These are phyloP conservation scores for Myotis daubentonii DNA, from an alignment of 2,797 vertebrate species.

Conservation along the genomic window DNA sequence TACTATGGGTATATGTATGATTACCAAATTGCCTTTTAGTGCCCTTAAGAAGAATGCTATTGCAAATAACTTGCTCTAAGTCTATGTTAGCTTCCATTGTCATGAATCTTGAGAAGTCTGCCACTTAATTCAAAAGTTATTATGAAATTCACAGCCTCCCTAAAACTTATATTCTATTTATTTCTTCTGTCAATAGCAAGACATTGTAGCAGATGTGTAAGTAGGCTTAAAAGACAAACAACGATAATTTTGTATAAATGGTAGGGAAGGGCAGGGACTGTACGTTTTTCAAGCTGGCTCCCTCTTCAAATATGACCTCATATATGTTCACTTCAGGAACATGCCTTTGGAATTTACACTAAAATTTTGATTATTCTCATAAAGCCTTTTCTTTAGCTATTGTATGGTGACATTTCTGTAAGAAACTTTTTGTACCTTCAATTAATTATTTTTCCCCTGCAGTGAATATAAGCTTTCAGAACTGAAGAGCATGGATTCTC, in stretches of 20 bases:
- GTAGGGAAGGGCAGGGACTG: not conserved
- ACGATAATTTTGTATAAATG: not conserved
- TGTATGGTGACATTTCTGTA: constrained; percentile 37
- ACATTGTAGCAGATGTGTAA: not conserved
- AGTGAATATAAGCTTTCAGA: constrained; percentile 50
- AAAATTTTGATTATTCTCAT: not conserved
- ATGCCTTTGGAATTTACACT: not conserved
- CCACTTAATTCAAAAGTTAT: constrained; percentile 29
- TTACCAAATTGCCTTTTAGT: not conserved
- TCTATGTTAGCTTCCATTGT: not conserved
- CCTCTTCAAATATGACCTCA: not conserved
- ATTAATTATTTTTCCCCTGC: not conserved
- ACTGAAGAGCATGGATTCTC: constrained; percentile 38
- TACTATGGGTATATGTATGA: not conserved
- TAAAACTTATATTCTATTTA: not conserved
- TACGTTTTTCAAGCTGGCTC: not conserved
- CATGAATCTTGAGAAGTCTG: not conserved
- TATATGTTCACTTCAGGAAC: not conserved
- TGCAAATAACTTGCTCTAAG: not conserved
- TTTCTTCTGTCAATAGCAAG: constrained; percentile 7
- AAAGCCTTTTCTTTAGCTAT: not conserved
- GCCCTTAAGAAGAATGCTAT: not conserved
- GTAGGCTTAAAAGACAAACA: not conserved
- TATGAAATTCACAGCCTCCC: not conserved
- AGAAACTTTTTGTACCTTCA: not conserved